phyloP scores from a whole-genome alignment of 2,888 invertebrate species.

The Metalampra italica region DNA sequence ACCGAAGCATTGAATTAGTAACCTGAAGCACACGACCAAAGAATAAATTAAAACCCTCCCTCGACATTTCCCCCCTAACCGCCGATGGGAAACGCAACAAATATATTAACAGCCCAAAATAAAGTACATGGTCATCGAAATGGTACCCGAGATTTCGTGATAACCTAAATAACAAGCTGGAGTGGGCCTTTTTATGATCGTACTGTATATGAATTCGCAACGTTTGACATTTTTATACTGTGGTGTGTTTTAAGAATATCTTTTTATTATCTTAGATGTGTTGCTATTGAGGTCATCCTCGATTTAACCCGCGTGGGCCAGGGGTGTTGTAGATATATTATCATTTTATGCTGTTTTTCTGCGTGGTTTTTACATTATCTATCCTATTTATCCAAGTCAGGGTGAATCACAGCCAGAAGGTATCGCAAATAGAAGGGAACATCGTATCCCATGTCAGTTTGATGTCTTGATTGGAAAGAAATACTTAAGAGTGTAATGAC shows the following conservation, averaged over 20 bases:
- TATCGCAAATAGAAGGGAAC: too few species aligned
- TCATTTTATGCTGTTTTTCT: not conserved
- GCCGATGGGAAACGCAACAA: not conserved
- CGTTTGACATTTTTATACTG: not conserved
- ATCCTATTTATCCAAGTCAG: too few species aligned
- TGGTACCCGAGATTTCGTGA: slow-evolving; percentile 2
- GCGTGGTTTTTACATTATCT: too few species aligned
- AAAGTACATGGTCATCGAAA: slow-evolving; percentile 7
- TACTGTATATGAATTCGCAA: slow-evolving; percentile 1
- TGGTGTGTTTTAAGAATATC: not conserved
- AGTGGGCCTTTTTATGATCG: slow-evolving; percentile 1
- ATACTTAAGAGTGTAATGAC: too few species aligned
- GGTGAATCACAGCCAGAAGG: too few species aligned
- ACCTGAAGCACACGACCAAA: not conserved
- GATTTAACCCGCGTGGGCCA: not conserved
- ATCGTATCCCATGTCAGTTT: too few species aligned
- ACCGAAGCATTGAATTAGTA: too few species aligned
- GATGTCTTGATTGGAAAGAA: too few species aligned
- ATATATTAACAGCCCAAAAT: slow-evolving; percentile 1
- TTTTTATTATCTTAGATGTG: not conserved
- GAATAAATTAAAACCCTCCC: not conserved
- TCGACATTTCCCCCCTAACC: not conserved
- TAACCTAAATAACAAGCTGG: not conserved
- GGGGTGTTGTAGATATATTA: not conserved
- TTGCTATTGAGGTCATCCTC: not conserved